Conservation (phyloP, 2,113 vertebrate species). For the Dryoscopus gambensis region DNA sequence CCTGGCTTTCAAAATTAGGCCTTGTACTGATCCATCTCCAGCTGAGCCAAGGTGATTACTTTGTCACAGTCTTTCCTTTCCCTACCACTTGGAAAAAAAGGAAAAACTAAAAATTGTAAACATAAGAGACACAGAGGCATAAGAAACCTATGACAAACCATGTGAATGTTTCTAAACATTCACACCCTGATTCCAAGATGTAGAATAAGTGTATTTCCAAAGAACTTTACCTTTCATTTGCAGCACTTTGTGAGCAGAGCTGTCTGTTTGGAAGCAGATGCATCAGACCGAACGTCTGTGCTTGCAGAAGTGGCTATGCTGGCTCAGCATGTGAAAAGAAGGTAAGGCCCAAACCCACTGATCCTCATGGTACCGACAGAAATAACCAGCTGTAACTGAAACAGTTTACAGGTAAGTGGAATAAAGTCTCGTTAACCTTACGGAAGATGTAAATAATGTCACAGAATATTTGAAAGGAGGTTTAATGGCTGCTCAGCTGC, state of each 20-base stretch:
- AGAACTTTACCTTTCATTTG: background rate
- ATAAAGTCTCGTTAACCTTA: background rate
- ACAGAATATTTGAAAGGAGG: background rate
- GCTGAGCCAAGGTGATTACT: background rate
- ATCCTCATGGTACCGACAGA: background rate
- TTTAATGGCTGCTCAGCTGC: background rate
- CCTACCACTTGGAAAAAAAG: background rate
- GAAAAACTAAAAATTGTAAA: background rate
- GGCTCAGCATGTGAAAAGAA: constrained; percentile 63
- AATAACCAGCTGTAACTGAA: background rate
- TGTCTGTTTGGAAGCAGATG: constrained; percentile 70
- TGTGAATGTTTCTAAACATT: background rate
- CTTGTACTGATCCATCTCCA: background rate
- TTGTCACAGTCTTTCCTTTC: background rate
- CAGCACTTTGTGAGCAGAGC: constrained; percentile 62
- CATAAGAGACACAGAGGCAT: background rate
- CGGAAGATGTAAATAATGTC: background rate
- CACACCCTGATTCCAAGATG: background rate
- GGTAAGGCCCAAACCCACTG: constrained; percentile 30
- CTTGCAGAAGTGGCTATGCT: constrained; percentile 67
- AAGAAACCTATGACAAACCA: background rate
- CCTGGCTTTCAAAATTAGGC: background rate
- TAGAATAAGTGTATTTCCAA: background rate
- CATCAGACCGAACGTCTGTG: constrained; percentile 73
- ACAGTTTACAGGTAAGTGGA: background rate